These are phyloP conservation scores for Colostygia pectinataria DNA, from an alignment of 2,888 invertebrate species.

Conservation along the genomic window DNA sequence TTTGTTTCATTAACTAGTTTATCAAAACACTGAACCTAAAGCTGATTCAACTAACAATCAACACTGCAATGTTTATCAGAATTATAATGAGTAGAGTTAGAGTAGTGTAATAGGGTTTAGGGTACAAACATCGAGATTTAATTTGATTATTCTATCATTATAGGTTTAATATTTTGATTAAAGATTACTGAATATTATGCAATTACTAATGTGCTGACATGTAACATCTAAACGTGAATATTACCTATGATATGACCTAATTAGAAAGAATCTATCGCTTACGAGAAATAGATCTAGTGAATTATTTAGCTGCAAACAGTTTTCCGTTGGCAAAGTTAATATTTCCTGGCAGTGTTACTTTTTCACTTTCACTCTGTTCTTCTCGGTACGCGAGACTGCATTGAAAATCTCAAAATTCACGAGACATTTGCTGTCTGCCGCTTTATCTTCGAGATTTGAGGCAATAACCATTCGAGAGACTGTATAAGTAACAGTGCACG, in stretches of 20 bases:
- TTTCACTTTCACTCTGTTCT: neutral
- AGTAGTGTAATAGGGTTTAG: no score
- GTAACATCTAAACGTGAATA: conserved; percentile 29
- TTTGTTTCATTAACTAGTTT: conserved; percentile 13
- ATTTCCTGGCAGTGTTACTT: neutral
- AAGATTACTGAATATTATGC: conserved; percentile 20
- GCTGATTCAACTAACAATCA: conserved; percentile 30
- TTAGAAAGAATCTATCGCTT: conserved; percentile 17
- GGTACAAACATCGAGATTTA: conserved; percentile 31
- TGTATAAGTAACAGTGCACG: no score
- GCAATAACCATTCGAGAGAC: no score
- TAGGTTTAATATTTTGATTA: conserved; percentile 25
- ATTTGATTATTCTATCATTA: conserved; percentile 26
- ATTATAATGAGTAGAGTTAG: conserved; percentile 9
- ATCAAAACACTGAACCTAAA: conserved; percentile 14
- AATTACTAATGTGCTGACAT: conserved; percentile 30
- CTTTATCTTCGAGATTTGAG: no score
- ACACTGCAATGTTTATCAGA: conserved; percentile 23
- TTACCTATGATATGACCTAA: conserved; percentile 29
- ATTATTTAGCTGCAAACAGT: neutral
- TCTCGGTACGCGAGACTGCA: no score
- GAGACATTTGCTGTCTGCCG: no score
- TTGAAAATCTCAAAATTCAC: no score
- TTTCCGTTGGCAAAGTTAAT: neutral
- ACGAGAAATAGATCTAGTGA: conserved; percentile 4